Evolutionary conservation across 30 jellyfish, hydroid and myxozoan species (phyloP).

Genomic region (Mastigias papua): DNA sequence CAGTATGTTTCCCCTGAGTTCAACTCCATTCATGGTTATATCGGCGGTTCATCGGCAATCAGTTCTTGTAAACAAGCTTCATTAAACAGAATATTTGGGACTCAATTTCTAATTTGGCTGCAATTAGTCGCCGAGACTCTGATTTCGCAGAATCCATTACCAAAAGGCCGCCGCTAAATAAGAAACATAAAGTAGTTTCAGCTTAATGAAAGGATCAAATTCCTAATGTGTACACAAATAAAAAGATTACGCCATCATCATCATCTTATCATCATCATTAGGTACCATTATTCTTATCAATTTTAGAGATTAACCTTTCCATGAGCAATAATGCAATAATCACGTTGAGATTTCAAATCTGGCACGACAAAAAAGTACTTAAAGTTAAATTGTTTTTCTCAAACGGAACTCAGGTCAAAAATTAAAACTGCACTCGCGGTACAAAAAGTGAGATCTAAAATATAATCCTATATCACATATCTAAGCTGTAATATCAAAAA

Average conservation of each 20-base stretch:
- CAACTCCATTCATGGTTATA: neutral
- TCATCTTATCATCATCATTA: neutral
- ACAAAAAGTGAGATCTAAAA: too few species aligned
- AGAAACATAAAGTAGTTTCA: neutral
- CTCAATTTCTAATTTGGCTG: neutral
- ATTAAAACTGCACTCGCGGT: too few species aligned
- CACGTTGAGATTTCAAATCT: neutral
- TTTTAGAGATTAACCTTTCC: neutral
- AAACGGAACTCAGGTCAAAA: too few species aligned
- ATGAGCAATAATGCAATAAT: constrained; percentile 11
- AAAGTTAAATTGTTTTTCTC: too few species aligned
- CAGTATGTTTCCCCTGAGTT: neutral
- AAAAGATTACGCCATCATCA: neutral
- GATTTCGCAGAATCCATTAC: constrained; percentile 1
- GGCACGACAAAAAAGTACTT: neutral
- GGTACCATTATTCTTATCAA: neutral
- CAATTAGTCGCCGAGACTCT: neutral
- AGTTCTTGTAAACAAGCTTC: neutral
- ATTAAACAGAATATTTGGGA: neutral
- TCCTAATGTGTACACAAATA: neutral
- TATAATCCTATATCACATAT: too few species aligned
- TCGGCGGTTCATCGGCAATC: neutral
- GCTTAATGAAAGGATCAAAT: neutral
- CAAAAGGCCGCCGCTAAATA: neutral
- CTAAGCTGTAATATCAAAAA: too few species aligned